These are phyloP conservation scores for Aphrophora alni DNA, from an alignment of 2,888 invertebrate genomes.

Conservation along the genomic window DNA sequence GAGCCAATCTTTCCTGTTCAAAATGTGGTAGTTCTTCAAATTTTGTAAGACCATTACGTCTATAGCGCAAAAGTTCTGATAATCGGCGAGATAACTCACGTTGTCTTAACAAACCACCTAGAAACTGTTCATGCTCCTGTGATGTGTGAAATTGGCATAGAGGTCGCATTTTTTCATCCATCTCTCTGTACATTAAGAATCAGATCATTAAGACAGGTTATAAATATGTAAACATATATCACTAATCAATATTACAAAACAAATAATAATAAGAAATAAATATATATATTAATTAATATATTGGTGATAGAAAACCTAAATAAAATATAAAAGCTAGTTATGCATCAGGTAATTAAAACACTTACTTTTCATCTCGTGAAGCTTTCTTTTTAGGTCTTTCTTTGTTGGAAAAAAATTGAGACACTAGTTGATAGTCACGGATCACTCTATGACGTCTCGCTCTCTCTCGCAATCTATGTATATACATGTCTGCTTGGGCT, in stretches of 20 bases:
- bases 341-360: conserved; percentile 7
- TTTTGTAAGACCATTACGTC: conserved; percentile 83
- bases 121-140: conserved; percentile 76
- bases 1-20: conserved; percentile 64
- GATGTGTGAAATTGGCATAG: conserved; percentile 89
- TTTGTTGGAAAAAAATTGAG: conserved; percentile 73
- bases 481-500: conserved; percentile 92
- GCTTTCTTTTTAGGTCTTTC: conserved; percentile 63
- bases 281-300: no score
- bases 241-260: no score
- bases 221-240: no score
- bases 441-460: conserved; percentile 88
- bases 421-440: conserved; percentile 88
- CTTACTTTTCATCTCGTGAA: conserved; percentile 81
- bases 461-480: conserved; percentile 80
- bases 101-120: conserved; percentile 81
- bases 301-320: no score
- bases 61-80: conserved; percentile 81
- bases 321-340: no score
- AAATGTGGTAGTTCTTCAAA: conserved; percentile 88
- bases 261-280: no score
- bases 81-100: conserved; percentile 83
- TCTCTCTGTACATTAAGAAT: conserved; percentile 70
- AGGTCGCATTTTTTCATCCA: conserved; percentile 82
- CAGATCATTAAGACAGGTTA: no score